Evolutionary conservation across 2,888 invertebrate species (phyloP).

Genomic region (Oasisia sp.): DNA sequence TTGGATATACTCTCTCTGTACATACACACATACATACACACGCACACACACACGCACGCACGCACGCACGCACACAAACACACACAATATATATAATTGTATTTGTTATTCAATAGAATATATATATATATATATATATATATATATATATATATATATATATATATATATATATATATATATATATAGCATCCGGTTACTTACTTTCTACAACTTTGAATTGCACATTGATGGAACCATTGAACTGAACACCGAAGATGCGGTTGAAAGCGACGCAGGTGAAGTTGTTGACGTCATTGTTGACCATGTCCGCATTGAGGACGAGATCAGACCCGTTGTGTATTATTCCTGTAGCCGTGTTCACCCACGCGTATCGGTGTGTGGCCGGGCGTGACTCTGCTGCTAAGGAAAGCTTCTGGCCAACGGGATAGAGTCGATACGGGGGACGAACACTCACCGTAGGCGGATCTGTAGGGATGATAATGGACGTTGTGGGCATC

Average conservation of each 20-base stretch:
- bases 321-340: background rate
- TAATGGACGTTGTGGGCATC: too few relatives aligned
- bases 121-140: too few relatives aligned
- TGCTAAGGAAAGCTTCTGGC: background rate
- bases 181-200: background rate
- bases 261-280: slow-evolving; percentile 17
- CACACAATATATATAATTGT: too few relatives aligned
- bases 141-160: too few relatives aligned
- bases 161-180: too few relatives aligned
- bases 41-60: too few relatives aligned
- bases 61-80: too few relatives aligned
- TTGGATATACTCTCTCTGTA: too few relatives aligned
- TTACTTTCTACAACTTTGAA: background rate
- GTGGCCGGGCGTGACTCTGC: background rate
- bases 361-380: background rate
- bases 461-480: background rate
- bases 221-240: background rate
- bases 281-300: background rate
- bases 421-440: background rate
- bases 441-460: background rate
- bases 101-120: too few relatives aligned
- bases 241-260: background rate
- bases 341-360: background rate
- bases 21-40: too few relatives aligned
- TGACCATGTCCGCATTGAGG: background rate